These are phyloP conservation scores for Rafetus swinhoei DNA, from an alignment of 2,113 vertebrate species.

Conservation along the genomic window DNA sequence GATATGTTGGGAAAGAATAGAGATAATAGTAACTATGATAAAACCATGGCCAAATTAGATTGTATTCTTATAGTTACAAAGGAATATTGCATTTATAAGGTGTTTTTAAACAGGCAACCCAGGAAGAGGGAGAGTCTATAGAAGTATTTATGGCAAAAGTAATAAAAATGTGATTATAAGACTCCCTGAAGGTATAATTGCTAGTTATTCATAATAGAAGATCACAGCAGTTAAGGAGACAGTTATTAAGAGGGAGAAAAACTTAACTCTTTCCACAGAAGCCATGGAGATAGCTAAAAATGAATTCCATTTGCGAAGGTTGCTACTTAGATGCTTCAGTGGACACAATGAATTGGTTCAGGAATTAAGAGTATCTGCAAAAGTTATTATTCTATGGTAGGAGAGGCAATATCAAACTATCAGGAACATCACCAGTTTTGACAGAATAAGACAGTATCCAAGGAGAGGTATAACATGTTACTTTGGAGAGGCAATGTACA, in stretches of 20 bases:
- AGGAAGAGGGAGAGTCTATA: rapidly evolving
- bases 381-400: rapidly evolving
- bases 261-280: neutral
- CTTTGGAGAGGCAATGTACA: too few species aligned
- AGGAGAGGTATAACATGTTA: neutral
- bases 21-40: neutral
- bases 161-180: neutral
- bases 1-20: neutral
- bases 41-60: neutral
- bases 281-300: rapidly evolving
- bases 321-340: neutral
- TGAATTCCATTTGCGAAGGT: neutral
- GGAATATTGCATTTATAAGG: neutral
- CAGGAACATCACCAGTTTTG: neutral
- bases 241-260: neutral
- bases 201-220: neutral
- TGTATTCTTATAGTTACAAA: neutral
- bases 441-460: rapidly evolving
- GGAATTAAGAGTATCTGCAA: neutral
- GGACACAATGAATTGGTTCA: neutral
- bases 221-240: neutral
- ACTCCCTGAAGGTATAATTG: neutral
- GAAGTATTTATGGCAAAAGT: neutral
- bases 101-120: neutral
- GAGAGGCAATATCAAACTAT: neutral